A percentile compares a stretch with the other conserved stretches of the same genome.
Evolutionary conservation across 1,140 invertebrate species (phyloP).

Genomic region (Bombus confusus): DNA sequence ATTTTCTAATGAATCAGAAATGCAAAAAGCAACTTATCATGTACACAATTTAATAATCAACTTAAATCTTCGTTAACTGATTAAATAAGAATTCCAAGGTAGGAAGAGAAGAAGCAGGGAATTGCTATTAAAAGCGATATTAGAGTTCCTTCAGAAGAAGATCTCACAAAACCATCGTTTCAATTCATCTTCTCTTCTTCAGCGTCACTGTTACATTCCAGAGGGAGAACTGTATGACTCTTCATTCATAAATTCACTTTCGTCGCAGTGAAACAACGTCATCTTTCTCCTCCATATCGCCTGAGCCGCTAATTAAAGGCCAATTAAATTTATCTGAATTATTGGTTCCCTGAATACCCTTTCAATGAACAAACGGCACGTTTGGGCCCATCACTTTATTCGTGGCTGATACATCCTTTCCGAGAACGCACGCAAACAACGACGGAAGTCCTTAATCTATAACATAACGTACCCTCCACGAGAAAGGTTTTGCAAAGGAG

Average conservation of each 20-base stretch:
- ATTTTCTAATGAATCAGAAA: neutral
- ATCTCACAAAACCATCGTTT: neutral
- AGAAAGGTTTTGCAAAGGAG: constrained; percentile 48
- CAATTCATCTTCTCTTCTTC: neutral
- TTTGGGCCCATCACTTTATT: neutral
- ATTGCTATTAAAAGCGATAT: too few species aligned
- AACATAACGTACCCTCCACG: constrained; percentile 42
- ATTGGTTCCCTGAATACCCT: constrained; percentile 15
- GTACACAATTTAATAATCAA: too few species aligned
- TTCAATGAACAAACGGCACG: constrained; percentile 2
- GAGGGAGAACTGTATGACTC: neutral
- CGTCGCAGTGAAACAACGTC: neutral
- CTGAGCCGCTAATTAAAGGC: constrained; percentile 13
- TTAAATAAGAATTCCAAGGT: too few species aligned
- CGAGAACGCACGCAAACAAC: constrained; percentile 20
- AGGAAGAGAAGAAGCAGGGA: too few species aligned
- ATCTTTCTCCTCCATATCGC: constrained; percentile 3
- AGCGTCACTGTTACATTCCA: neutral
- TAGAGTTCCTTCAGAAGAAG: too few species aligned
- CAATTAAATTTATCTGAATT: constrained; percentile 44
- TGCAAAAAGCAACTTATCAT: too few species aligned
- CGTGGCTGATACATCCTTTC: neutral
- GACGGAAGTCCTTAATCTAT: constrained; percentile 58
- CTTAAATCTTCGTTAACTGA: too few species aligned
- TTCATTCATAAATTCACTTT: constrained; percentile 32